Conservation (phyloP, 2,113 vertebrate genomes). For the Balaenoptera acutorostrata region DNA sequence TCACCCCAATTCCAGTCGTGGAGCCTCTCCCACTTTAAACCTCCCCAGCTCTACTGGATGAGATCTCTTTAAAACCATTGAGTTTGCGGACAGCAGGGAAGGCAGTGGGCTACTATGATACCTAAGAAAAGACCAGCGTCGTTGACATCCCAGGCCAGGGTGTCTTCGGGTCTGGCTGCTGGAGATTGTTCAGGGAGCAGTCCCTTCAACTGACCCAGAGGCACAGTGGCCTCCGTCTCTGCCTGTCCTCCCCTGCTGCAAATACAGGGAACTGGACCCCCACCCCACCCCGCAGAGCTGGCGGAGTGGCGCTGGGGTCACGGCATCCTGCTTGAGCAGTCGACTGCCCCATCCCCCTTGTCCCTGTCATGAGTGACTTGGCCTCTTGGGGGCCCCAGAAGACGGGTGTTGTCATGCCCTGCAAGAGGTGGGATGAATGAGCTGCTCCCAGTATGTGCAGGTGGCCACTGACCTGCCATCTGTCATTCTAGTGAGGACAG, state of each 20-base stretch:
- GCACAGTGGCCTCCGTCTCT: not conserved
- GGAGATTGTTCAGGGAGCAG: not conserved
- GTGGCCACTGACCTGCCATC: not conserved
- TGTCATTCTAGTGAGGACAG: not conserved
- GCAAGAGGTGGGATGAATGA: fast-evolving
- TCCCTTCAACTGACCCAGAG: not conserved
- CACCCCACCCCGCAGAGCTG: not conserved
- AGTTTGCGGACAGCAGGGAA: not conserved
- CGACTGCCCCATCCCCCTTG: fast-evolving
- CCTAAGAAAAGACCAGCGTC: fast-evolving
- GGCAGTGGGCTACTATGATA: fast-evolving
- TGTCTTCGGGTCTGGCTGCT: not conserved
- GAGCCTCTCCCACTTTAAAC: not conserved
- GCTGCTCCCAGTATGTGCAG: fast-evolving
- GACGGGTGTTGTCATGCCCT: fast-evolving
- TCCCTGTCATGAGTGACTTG: fast-evolving
- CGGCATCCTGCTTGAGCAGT: fast-evolving
- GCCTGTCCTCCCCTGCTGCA: not conserved
- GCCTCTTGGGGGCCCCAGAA: not conserved
- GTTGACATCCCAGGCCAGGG: not conserved
- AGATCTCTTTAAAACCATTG: not conserved
- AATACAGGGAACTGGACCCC: no score
- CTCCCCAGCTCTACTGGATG: fast-evolving
- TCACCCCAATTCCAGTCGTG: not conserved
- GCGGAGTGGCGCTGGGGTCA: fast-evolving